phyloP scores from a whole-genome alignment of 2,888 invertebrate genomes.

The Coecobrya sp. region DNA sequence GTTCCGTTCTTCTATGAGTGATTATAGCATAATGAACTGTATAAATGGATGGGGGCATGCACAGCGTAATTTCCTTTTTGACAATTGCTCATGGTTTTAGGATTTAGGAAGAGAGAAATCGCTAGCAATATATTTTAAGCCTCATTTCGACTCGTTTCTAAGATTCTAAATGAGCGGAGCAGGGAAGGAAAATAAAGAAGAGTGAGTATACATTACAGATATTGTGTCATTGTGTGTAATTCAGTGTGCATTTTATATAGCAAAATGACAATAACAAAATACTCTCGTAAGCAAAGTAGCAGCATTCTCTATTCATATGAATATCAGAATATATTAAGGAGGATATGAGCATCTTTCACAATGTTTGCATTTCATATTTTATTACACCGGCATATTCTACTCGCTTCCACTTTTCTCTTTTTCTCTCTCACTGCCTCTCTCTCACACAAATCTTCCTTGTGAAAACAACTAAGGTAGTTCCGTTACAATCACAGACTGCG shows the following conservation, averaged over 20 bases:
- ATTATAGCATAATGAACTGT: slow-evolving; percentile 79
- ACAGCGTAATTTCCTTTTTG: slow-evolving; percentile 74
- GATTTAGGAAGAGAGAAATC: slow-evolving; percentile 56
- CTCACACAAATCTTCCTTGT: slow-evolving; percentile 15
- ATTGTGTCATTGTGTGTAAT: slow-evolving; percentile 57
- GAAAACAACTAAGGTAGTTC: background rate
- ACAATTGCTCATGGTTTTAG: slow-evolving; percentile 61
- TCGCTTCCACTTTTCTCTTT: background rate
- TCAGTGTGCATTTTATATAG: slow-evolving; percentile 46
- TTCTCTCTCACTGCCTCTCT: background rate
- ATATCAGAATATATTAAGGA: background rate
- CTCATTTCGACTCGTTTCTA: slow-evolving; percentile 9
- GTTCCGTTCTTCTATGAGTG: slow-evolving; percentile 61
- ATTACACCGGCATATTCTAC: slow-evolving; percentile 37
- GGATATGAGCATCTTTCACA: slow-evolving; percentile 35
- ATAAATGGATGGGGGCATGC: slow-evolving; percentile 54
- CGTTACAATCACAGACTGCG: background rate
- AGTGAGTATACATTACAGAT: slow-evolving; percentile 41
- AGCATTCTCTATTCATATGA: slow-evolving; percentile 7
- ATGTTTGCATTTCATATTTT: slow-evolving; percentile 65
- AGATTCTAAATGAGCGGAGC: slow-evolving; percentile 13
- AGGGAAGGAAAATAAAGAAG: background rate
- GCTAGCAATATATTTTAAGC: slow-evolving; percentile 49
- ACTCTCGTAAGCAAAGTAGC: background rate
- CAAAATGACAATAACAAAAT: slow-evolving; percentile 46